Conservation (phyloP, 2,797 vertebrate genomes). For the Schizothorax lantsangensis region DNA sequence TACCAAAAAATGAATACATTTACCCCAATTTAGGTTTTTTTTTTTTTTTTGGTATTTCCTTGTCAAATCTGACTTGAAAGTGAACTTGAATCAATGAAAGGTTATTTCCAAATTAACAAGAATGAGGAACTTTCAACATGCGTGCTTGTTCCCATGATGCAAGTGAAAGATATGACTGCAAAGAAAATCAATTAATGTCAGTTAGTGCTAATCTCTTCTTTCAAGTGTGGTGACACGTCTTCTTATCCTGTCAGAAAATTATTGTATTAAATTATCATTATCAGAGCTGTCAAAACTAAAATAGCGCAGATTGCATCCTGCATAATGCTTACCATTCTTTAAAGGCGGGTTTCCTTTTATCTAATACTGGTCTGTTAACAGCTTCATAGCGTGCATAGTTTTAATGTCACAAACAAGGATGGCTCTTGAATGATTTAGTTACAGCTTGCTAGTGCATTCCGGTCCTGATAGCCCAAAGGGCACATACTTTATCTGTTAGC, state of each 20-base stretch:
- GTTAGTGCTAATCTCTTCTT: not conserved
- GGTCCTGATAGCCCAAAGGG: conserved; percentile 35
- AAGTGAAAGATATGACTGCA: conserved; percentile 22
- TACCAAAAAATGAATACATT: not conserved
- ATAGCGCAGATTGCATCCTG: conserved; percentile 12
- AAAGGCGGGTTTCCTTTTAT: conserved; percentile 17
- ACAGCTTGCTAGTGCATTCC: conserved; percentile 36
- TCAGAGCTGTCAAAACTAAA: conserved; percentile 34
- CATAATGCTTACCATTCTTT: conserved; percentile 27
- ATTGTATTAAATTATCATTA: conserved; percentile 2
- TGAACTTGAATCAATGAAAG: not conserved
- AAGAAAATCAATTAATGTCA: conserved; percentile 7
- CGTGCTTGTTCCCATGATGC: conserved; percentile 15
- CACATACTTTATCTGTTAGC: conserved; percentile 27
- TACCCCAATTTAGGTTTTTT: not conserved
- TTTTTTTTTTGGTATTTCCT: not conserved
- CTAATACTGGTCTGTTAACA: conserved; percentile 14
- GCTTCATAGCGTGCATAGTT: conserved; percentile 31
- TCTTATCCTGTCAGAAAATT: not conserved
- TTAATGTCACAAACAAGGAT: conserved; percentile 44
- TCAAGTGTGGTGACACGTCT: not conserved
- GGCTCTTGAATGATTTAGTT: conserved; percentile 33
- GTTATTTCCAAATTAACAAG: conserved; percentile 1
- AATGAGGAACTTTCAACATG: conserved; percentile 21
- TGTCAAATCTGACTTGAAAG: not conserved